Conservation (phyloP, 2,797 vertebrate species). For the Acomys russatus region DNA sequence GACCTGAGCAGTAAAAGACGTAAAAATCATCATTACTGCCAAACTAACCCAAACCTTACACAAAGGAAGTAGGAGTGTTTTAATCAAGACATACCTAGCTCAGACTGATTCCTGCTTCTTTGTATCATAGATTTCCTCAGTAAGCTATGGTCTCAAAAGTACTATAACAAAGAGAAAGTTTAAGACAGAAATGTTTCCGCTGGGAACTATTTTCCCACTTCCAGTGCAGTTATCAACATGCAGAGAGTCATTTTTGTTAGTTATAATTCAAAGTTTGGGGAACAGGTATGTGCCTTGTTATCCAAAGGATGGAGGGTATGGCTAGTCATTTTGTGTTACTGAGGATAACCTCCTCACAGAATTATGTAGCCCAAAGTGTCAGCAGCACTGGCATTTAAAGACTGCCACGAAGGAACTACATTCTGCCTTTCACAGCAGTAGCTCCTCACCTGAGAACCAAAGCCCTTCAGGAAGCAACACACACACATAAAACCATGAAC, state of each 20-base stretch:
- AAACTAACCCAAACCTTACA: slow-evolving; percentile 7
- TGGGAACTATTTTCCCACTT: neutral
- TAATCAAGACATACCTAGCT: neutral
- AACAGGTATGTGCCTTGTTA: neutral
- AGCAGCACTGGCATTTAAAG: neutral
- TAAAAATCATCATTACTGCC: neutral
- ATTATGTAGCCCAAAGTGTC: neutral
- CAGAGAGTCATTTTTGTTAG: neutral
- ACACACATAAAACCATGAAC: neutral
- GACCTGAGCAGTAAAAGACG: neutral
- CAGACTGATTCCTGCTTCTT: neutral
- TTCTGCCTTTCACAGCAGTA: neutral
- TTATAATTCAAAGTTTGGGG: neutral
- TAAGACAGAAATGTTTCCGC: neutral
- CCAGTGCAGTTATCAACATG: neutral
- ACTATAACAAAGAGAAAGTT: neutral
- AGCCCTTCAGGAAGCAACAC: neutral
- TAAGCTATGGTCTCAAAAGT: neutral
- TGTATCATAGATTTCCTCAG: neutral
- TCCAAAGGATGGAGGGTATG: neutral
- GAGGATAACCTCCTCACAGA: neutral
- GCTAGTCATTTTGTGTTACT: neutral
- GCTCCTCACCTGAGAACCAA: neutral
- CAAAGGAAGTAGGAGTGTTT: neutral
- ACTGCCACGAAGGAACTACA: neutral